A percentile compares a stretch with the other conserved stretches of the same genome.
Conservation (phyloP, 2,888 invertebrate genomes). For the Tillus elongatus region DNA sequence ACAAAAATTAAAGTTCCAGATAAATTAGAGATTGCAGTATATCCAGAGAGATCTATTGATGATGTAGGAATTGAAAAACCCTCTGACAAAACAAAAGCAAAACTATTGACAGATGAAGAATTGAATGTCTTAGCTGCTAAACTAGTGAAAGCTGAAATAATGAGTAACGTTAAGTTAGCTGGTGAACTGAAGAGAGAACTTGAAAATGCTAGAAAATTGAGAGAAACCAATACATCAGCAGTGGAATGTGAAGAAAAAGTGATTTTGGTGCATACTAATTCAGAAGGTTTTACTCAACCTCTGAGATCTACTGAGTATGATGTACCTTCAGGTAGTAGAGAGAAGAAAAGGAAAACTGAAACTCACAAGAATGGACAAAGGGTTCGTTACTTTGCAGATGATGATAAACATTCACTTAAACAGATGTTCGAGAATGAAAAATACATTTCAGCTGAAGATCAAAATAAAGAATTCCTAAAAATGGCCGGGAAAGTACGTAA, state of each 20-base stretch:
- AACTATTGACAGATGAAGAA: slow-evolving; percentile 44
- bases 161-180: slow-evolving; percentile 68
- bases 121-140: slow-evolving; percentile 86
- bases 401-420: slow-evolving; percentile 77
- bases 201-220: slow-evolving; percentile 54
- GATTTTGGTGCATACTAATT: slow-evolving; percentile 59
- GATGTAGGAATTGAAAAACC: no score
- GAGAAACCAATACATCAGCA: slow-evolving; percentile 14
- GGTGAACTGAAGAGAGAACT: slow-evolving; percentile 64
- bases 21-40: background rate
- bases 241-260: slow-evolving; percentile 46
- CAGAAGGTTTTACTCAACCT: slow-evolving; percentile 61
- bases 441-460: slow-evolving; percentile 68
- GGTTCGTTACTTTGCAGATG: slow-evolving; percentile 78
- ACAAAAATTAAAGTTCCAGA: background rate
- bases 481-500: slow-evolving; percentile 57
- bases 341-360: slow-evolving; percentile 49
- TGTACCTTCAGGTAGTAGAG: slow-evolving; percentile 42
- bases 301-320: slow-evolving; percentile 43
- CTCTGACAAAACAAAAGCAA: background rate
- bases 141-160: slow-evolving; percentile 87
- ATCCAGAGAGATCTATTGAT: no score
- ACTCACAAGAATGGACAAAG: slow-evolving; percentile 68
- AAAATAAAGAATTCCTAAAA: slow-evolving; percentile 70
- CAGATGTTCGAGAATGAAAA: slow-evolving; percentile 80